Base-by-base conservation (phyloP, 2,888 invertebrate species). In the Calameuta idolon region DNA sequence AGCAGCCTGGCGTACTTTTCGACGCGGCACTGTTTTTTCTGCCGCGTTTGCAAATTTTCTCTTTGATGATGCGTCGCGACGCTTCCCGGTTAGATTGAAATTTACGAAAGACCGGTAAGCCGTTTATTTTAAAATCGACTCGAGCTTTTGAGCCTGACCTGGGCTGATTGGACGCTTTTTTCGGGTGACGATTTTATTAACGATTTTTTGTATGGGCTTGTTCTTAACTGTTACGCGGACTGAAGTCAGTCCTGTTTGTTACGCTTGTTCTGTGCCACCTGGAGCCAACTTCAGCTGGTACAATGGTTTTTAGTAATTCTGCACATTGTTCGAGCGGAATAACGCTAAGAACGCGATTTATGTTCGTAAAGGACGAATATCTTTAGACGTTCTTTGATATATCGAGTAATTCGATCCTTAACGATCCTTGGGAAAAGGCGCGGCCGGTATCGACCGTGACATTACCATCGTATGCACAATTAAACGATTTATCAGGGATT, bases 401-500 rank as follows among this genome's bases (percentile, higher is more conserved):
- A 55, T 15, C 9, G 9, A 55, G 55, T 3, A 55, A 55, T 55
- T 55, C 55, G 55, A 55, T 74, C 77, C 79, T 80, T 79, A 74
- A 78, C 71, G 69, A 75, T 77, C 33, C 35, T 74, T 33, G 68
- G n/a, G 33, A 73, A 77, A 75, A 77, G 76, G 82, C 68, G 78
- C 76, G 82, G 79, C 68, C 75, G 55, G 75, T 80, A 78, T 82
- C 84, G 81, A 75, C 83, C 81, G 34, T 83, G 81, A 84, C 82
- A 81, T 84, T 84, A 82, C 76, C 55, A 23, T 2, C 9, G 55
- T 55, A 55, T 55, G 55, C 55, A 55, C 55, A 55, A 23, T 55
- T 55, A 55, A 23, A 55, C 55, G 55, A 55, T 55, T 55, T 55
- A 55, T 55, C 55, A 55, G 55, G 55, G 55, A 55, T 55, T 55